phyloP scores from a whole-genome alignment of 2,113 vertebrate species.

The Proteles cristata region DNA sequence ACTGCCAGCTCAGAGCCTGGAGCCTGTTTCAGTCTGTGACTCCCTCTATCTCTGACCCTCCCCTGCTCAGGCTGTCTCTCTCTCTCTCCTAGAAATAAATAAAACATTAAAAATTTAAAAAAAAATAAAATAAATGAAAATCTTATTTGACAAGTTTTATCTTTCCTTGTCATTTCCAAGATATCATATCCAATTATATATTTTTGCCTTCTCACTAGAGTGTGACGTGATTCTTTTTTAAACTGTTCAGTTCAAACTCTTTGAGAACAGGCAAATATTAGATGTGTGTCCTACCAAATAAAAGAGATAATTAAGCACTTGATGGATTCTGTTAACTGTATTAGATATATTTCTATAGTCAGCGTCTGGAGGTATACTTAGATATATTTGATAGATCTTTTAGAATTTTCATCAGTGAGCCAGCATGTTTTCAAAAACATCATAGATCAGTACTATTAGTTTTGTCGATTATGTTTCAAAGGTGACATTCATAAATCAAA shows the following conservation, averaged over 20 bases:
- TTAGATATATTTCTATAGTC: background rate
- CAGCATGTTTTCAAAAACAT: background rate
- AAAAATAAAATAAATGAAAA: conserved; percentile 36
- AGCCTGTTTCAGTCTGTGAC: too few relatives aligned
- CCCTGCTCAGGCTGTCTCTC: too few relatives aligned
- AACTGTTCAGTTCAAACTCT: conserved; percentile 55
- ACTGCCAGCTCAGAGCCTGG: too few relatives aligned
- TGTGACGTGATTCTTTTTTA: conserved; percentile 52
- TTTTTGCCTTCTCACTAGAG: conserved; percentile 71
- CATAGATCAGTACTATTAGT: background rate
- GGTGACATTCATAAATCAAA: background rate
- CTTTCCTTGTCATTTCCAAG: conserved; percentile 79
- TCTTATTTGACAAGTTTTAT: conserved; percentile 68
- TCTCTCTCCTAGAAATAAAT: too few relatives aligned
- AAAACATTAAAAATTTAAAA: too few relatives aligned
- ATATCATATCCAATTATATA: conserved; percentile 77
- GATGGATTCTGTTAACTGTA: background rate
- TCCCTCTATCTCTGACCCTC: too few relatives aligned
- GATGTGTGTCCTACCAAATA: background rate
- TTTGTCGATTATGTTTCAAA: background rate
- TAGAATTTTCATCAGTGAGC: conserved; percentile 21
- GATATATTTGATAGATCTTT: background rate
- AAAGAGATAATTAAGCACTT: background rate
- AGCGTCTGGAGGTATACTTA: background rate
- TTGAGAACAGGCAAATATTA: background rate